Percentiles rank a stretch among this genome's conserved stretches.
These are phyloP conservation scores for Lycodopsis pacificus DNA, from an alignment of 2,797 vertebrate genomes.

Conservation along the genomic window DNA sequence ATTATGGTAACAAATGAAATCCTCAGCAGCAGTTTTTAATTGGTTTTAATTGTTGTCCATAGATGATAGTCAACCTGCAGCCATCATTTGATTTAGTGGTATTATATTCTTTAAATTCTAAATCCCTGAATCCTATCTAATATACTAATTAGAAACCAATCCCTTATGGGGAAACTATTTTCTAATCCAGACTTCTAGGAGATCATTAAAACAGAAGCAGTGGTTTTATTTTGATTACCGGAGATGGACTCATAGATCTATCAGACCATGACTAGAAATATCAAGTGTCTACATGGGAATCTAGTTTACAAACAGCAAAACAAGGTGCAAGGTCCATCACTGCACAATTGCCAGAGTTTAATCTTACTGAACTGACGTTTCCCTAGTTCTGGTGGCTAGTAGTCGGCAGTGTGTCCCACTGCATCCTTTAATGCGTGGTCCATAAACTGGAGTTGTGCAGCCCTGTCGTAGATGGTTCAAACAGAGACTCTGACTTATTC, in stretches of 20 bases:
- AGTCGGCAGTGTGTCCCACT: not conserved
- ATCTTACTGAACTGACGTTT: not conserved
- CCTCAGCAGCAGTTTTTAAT: constrained; percentile 20
- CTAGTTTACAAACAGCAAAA: not conserved
- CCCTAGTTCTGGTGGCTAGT: not conserved
- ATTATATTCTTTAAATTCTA: not conserved
- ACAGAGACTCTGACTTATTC: constrained; percentile 38
- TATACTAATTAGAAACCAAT: not conserved
- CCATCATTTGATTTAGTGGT: not conserved
- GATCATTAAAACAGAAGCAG: not conserved
- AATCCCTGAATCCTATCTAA: constrained; percentile 1
- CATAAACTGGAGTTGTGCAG: constrained; percentile 66
- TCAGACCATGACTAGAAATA: not conserved
- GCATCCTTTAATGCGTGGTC: constrained; percentile 11
- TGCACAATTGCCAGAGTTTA: not conserved
- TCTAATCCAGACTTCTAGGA: not conserved
- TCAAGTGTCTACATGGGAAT: not conserved
- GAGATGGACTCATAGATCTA: not conserved
- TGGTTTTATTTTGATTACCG: not conserved
- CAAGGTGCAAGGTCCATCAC: not conserved
- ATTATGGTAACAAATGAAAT: constrained; percentile 11
- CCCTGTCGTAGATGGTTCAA: constrained; percentile 43
- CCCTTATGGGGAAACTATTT: not conserved
- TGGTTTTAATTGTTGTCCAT: constrained; percentile 4
- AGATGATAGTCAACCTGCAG: constrained; percentile 3